Evolutionary conservation across 2,888 invertebrate genomes (phyloP).

Genomic region (Myopa tessellatipennis): DNA sequence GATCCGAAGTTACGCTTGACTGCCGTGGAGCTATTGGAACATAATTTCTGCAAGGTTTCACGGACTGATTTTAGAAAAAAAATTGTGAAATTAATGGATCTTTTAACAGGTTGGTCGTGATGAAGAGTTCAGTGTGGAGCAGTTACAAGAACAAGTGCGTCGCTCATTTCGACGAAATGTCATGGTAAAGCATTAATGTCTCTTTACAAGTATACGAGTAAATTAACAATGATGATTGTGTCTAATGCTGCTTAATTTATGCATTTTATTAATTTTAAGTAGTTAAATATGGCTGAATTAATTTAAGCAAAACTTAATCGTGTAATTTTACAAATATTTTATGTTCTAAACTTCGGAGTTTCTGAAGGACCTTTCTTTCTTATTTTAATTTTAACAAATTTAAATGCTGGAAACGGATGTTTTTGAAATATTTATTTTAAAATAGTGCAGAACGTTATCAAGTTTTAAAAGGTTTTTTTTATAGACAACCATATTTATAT

Average conservation of each 20-base stretch:
- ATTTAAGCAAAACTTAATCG: no score
- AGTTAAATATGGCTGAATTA: slow-evolving; percentile 22
- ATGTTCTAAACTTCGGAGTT: no score
- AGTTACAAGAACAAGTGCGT: slow-evolving; percentile 58
- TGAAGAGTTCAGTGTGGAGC: slow-evolving; percentile 57
- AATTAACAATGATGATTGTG: no score
- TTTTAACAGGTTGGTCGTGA: slow-evolving; percentile 60
- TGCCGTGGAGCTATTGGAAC: slow-evolving; percentile 77
- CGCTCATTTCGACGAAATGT: slow-evolving; percentile 62
- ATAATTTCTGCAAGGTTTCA: slow-evolving; percentile 77
- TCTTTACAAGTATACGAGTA: background rate
- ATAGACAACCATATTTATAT: no score
- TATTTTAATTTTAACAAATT: no score
- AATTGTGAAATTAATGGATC: background rate
- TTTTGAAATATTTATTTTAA: no score
- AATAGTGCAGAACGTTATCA: no score
- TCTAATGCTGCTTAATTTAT: background rate
- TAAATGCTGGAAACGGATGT: no score
- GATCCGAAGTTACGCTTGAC: slow-evolving; percentile 80
- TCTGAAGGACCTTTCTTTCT: no score
- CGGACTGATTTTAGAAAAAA: background rate
- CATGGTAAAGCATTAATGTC: slow-evolving; percentile 34
- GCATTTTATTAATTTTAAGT: slow-evolving; percentile 27
- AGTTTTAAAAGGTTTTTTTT: no score
- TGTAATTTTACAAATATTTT: no score